Evolutionary conservation across 1,140 invertebrate genomes (phyloP).

Genomic region (Rhynchophorus ferrugineus): DNA sequence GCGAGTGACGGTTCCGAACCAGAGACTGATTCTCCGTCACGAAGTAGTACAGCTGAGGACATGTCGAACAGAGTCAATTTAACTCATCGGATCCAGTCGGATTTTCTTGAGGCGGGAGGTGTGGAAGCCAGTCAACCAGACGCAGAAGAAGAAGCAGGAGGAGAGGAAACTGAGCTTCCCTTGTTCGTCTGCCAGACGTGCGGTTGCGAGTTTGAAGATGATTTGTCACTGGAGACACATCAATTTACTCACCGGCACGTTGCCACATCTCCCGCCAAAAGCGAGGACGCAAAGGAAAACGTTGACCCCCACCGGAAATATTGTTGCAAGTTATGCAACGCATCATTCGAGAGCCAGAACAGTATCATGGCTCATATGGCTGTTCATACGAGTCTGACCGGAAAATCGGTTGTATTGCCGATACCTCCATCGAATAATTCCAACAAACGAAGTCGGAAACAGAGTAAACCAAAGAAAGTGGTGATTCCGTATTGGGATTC

Average conservation of each 20-base stretch:
- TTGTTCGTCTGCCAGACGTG: conserved; percentile 45
- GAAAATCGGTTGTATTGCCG: conserved; percentile 25
- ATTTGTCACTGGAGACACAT: conserved; percentile 44
- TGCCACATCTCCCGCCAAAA: conserved; percentile 42
- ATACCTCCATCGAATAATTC: conserved; percentile 7
- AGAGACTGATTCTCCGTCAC: conserved; percentile 31
- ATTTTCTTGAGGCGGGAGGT: conserved; percentile 46
- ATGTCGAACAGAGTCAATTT: conserved; percentile 63
- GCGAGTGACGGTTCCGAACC: conserved; percentile 50
- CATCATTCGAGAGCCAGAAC: conserved; percentile 39
- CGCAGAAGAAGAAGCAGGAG: conserved; percentile 46
- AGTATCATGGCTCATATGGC: conserved; percentile 46
- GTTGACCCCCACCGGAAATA: conserved; percentile 38
- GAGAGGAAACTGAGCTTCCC: conserved; percentile 41
- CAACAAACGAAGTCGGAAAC: conserved; percentile 42
- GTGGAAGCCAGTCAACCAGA: conserved; percentile 38
- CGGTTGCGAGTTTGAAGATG: conserved; percentile 48
- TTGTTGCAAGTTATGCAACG: conserved; percentile 41
- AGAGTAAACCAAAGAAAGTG: conserved; percentile 44
- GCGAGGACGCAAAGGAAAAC: conserved; percentile 37
- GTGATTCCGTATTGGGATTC: conserved; percentile 34
- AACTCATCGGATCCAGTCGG: conserved; percentile 59
- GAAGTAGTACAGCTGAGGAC: conserved; percentile 57
- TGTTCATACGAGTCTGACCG: conserved; percentile 38
- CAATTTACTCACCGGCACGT: conserved; percentile 40